These are phyloP conservation scores for Colletes latitarsis DNA, from an alignment of 1,140 invertebrate species.

Conservation along the genomic window DNA sequence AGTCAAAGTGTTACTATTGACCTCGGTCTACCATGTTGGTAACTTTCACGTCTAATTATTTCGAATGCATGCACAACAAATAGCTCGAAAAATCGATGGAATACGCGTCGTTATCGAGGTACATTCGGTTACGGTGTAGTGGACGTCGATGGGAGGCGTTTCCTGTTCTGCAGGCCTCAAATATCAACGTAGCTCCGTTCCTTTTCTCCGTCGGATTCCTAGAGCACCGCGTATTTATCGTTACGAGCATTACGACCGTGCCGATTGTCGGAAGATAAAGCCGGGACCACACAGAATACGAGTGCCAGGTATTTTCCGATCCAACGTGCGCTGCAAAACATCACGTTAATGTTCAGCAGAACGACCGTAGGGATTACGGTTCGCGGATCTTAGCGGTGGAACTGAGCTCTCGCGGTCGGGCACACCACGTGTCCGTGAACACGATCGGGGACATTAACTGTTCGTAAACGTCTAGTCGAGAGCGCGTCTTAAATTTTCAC, in stretches of 20 bases:
- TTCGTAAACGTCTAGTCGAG: conserved; percentile 1
- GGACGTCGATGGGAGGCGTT: neutral
- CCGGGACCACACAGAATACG: conserved; percentile 26
- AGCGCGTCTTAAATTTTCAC: conserved; percentile 12
- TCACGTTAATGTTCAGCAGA: conserved; percentile 20
- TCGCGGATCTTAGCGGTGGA: neutral
- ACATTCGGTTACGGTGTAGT: no score
- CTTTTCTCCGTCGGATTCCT: conserved; percentile 18
- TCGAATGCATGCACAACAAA: no score
- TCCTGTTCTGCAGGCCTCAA: conserved; percentile 28
- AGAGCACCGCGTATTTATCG: conserved; percentile 22
- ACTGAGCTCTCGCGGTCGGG: no score
- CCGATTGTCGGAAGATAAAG: conserved; percentile 24
- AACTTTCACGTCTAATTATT: no score
- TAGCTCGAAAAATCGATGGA: no score
- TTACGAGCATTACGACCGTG: conserved; percentile 35
- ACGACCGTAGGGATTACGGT: neutral
- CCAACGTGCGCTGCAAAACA: conserved; percentile 5
- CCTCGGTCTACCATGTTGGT: no score
- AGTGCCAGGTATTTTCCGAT: neutral
- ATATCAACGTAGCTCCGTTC: conserved; percentile 17
- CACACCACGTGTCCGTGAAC: neutral
- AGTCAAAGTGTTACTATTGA: no score
- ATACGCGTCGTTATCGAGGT: no score
- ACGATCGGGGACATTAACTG: conserved; percentile 7